These are phyloP conservation scores for Phoenoteleia sp. DNA, from an alignment of 2,888 invertebrate genomes.

Conservation along the genomic window DNA sequence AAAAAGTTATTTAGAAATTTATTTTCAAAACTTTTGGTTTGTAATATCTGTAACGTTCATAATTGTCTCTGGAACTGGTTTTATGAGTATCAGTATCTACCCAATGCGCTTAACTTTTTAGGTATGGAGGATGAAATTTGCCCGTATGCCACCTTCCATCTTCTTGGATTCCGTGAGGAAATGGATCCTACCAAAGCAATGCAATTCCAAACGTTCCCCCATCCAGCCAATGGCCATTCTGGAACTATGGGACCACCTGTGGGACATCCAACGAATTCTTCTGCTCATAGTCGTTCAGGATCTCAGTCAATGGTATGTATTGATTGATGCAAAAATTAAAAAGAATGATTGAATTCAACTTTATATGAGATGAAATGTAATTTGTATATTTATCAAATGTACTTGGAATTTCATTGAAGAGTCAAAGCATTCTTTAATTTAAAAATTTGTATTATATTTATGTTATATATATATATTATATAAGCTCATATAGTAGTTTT, in stretches of 20 bases:
- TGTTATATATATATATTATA: too few relatives aligned
- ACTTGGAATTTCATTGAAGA: too few relatives aligned
- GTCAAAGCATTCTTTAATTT: too few relatives aligned
- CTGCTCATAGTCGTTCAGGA: slow-evolving; percentile 94
- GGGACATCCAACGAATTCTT: slow-evolving; percentile 92
- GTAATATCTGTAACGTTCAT: slow-evolving; percentile 15
- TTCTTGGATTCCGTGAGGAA: slow-evolving; percentile 97
- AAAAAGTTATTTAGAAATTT: too few relatives aligned
- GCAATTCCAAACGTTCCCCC: slow-evolving; percentile 96
- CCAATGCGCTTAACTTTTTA: slow-evolving; percentile 85
- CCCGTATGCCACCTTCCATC: slow-evolving; percentile 98
- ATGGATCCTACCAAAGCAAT: slow-evolving; percentile 97
- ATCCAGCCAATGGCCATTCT: slow-evolving; percentile 92
- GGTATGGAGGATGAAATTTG: slow-evolving; percentile 99
- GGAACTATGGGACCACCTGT: slow-evolving; percentile 93
- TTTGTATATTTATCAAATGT: too few relatives aligned
- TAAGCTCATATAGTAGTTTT: too few relatives aligned
- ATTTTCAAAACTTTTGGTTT: neutral
- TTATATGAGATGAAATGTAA: too few relatives aligned
- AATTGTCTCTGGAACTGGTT: neutral
- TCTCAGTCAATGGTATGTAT: slow-evolving; percentile 95
- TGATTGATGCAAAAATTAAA: too few relatives aligned
- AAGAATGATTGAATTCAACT: too few relatives aligned
- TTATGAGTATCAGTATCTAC: slow-evolving; percentile 79
- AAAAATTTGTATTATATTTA: too few relatives aligned